Percentiles rank a stretch among this genome's conserved stretches.
Evolutionary conservation across 2,113 vertebrate species (phyloP).

Genomic region (Gasterosteus aculeatus): DNA sequence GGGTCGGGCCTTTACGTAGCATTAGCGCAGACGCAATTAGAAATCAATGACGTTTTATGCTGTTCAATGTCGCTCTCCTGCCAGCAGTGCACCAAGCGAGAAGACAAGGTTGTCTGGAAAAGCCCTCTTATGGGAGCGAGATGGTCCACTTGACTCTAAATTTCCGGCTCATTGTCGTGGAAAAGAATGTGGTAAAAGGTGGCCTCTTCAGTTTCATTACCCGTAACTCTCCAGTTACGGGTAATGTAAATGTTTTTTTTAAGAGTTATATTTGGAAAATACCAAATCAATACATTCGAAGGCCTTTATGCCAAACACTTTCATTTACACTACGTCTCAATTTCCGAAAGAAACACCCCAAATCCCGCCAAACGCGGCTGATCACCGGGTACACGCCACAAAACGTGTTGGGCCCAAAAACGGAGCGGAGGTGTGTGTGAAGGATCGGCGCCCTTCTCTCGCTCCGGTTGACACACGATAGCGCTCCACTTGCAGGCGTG

Average conservation of each 20-base stretch:
- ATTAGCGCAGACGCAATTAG: slow-evolving; percentile 72
- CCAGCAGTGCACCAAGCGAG: not conserved
- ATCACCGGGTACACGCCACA: not conserved
- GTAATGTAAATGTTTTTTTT: slow-evolving; percentile 6
- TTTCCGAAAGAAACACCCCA: not conserved
- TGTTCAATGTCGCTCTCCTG: slow-evolving; percentile 18
- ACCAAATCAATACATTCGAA: not conserved
- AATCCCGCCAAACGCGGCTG: not conserved
- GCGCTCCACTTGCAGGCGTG: slow-evolving; percentile 30
- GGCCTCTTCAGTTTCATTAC: not conserved
- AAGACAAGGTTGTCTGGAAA: slow-evolving; percentile 56
- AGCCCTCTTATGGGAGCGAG: slow-evolving; percentile 1
- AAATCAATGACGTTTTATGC: slow-evolving; percentile 65
- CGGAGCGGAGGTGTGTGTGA: not conserved
- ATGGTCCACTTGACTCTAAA: slow-evolving; percentile 13
- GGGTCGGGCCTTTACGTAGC: slow-evolving; percentile 53
- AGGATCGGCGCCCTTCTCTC: slow-evolving; percentile 24
- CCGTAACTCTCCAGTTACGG: not conserved
- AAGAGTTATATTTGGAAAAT: not conserved
- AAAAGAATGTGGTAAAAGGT: not conserved
- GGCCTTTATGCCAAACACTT: not conserved
- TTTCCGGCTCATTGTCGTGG: not conserved
- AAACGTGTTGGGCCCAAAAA: not conserved
- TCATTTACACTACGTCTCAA: not conserved
- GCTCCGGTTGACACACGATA: slow-evolving; percentile 45